Percentiles rank a stretch among this genome's conserved stretches.
Evolutionary conservation across 2,113 vertebrate species (phyloP).

Genomic region (Apistogramma diplotaenia): DNA sequence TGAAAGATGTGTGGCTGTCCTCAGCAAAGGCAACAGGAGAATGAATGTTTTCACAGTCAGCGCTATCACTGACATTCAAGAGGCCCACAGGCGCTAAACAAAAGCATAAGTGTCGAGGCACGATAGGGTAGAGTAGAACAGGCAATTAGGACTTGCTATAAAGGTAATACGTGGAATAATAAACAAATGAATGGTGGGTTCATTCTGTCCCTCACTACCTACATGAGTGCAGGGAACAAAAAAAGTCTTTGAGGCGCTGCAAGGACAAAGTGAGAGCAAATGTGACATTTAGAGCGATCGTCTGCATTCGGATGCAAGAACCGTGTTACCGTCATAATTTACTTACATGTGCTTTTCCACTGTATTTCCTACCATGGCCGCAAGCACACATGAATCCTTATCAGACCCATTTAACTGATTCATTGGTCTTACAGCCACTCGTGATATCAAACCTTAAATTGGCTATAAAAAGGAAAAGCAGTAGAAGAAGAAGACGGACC

Average conservation of each 20-base stretch:
- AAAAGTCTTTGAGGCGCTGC: background rate
- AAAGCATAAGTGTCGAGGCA: conserved; percentile 67
- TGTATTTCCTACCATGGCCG: background rate
- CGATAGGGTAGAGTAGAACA: conserved; percentile 60
- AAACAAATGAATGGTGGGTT: background rate
- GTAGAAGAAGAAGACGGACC: background rate
- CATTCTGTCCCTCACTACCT: background rate
- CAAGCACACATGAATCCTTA: conserved; percentile 28
- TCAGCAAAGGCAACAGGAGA: conserved; percentile 69
- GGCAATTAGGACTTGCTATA: conserved; percentile 50
- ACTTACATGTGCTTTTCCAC: background rate
- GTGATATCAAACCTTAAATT: background rate
- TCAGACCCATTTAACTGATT: conserved; percentile 9
- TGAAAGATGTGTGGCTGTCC: conserved; percentile 45
- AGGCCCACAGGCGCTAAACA: conserved; percentile 28
- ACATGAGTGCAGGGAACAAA: background rate
- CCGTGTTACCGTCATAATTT: background rate
- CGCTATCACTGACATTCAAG: conserved; percentile 5
- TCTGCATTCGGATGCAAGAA: conserved; percentile 14
- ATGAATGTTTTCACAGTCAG: conserved; percentile 6
- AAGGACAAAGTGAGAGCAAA: background rate
- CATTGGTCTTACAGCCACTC: background rate
- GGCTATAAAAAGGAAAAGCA: conserved; percentile 6
- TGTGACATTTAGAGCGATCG: background rate
- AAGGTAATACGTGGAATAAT: conserved; percentile 9